These are phyloP conservation scores for Pelvicachromis taeniatus DNA, from an alignment of 2,113 vertebrate genomes.

Conservation along the genomic window DNA sequence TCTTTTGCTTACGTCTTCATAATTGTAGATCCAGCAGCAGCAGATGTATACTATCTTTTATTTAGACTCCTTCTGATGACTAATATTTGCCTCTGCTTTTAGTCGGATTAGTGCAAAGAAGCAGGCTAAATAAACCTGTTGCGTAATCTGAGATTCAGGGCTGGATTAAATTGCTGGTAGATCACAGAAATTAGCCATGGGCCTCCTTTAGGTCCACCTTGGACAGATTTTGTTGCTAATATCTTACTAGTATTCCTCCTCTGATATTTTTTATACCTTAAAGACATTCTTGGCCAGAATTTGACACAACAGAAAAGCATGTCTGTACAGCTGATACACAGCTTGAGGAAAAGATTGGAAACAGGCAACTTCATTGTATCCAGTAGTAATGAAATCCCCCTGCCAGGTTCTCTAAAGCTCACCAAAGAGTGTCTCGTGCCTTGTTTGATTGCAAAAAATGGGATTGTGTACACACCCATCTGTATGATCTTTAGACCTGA, in stretches of 20 bases:
- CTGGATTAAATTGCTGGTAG: background rate
- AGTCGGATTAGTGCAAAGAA: background rate
- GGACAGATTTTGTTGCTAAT: background rate
- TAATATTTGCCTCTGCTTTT: conserved; percentile 8
- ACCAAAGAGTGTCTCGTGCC: background rate
- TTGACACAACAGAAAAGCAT: background rate
- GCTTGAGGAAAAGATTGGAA: background rate
- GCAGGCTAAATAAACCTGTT: background rate
- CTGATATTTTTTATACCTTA: background rate
- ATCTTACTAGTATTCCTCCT: background rate
- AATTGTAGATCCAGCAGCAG: conserved; percentile 19
- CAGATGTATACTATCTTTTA: conserved; percentile 3
- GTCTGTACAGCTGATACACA: background rate
- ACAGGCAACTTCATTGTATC: background rate
- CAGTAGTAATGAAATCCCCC: background rate
- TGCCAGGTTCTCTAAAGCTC: background rate
- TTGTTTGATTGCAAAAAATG: background rate
- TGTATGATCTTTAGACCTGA: background rate
- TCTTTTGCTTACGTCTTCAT: conserved; percentile 8
- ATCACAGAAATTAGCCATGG: background rate
- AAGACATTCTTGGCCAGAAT: background rate
- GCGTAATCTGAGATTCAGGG: background rate
- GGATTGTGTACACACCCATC: background rate
- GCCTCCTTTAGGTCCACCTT: background rate
- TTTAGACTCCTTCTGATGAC: conserved; percentile 3